Evolutionary conservation across 2,888 invertebrate species (phyloP), one percentile per base, ranked within the genome.

Genomic region (Lycaena phlaeas): DNA sequence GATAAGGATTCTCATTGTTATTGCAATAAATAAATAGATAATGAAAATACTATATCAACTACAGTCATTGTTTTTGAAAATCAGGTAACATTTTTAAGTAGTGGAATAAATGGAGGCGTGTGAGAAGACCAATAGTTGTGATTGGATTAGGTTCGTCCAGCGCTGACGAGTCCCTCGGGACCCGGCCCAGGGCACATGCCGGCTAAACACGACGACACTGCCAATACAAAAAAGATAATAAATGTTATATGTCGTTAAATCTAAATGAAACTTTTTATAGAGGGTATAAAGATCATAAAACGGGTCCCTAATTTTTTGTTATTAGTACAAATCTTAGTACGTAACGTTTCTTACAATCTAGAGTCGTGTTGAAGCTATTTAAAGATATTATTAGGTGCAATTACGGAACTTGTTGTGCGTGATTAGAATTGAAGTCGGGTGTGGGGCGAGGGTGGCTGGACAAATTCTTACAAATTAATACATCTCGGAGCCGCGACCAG

Each of bases 91-190:
- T 40, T 31, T 40, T 10, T 36, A 43, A 27, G 38, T 17, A 37
- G 31, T 36, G 45, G 40, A 46, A 38, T 42, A 51, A 43, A 54
- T 48, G 67, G 59, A 71, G 75, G 72, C 71, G 74, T 71, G 71
- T 59, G 61, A 60, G 62, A 57, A 64, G 56, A 56, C 58, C 62
- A 61, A 63, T 61, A 60, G 53, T 64, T 57, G 86, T 88, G 89
- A 89, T 89, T 89, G 89, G 88, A 89, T 89, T 88, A 88, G 87
- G 85, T 86, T 64, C 63, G 68, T 64, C 64, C 58, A 76, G 74
- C 57, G 72, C 72, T 86, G 87, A 89, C 87, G 88, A 88, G 88
- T 73, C 87, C 78, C 88, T 50, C 87, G 86, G 88, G 87, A 59
- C n/a, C 53, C 48, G 48, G 69, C 72, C 69, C 61, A 56, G 63